Percentiles rank a stretch among this genome's conserved stretches.
Evolutionary conservation across 2,797 vertebrate genomes (phyloP).

Genomic region (Halcyon smyrnensis): DNA sequence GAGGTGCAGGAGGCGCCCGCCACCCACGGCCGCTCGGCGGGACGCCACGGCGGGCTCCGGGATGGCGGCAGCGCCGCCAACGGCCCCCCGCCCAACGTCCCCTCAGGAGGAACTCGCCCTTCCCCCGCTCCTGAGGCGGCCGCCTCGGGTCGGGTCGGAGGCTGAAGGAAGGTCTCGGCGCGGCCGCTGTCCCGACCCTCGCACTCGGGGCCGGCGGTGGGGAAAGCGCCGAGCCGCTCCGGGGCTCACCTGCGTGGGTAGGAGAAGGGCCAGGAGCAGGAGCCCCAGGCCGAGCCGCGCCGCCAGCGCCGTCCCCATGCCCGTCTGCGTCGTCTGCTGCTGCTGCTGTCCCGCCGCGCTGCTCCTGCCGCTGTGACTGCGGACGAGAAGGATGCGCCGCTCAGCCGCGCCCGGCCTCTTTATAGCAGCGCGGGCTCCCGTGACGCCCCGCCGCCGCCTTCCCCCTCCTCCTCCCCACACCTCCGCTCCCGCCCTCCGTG

Average conservation of each 20-base stretch:
- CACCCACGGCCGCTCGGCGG: neutral
- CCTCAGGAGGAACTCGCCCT: neutral
- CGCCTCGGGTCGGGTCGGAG: neutral
- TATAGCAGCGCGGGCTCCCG: conserved; percentile 59
- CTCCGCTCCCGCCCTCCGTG: neutral
- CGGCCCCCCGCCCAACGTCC: neutral
- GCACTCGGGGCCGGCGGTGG: neutral
- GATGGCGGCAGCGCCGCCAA: neutral
- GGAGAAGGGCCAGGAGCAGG: conserved; percentile 77
- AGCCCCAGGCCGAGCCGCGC: conserved; percentile 79
- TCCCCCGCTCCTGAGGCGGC: neutral
- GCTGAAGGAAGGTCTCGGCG: neutral
- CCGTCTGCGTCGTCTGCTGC: no score
- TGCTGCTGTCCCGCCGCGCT: neutral
- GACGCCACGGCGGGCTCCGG: neutral
- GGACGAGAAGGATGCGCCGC: rapidly evolving
- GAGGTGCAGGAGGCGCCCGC: neutral
- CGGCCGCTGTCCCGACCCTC: neutral
- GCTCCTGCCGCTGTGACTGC: neutral
- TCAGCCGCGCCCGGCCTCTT: neutral
- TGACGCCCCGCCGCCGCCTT: conserved; percentile 48
- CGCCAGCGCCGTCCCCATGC: conserved; percentile 76
- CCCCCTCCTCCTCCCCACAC: neutral
- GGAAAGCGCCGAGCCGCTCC: neutral
- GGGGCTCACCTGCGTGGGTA: conserved; percentile 79